These are phyloP conservation scores for Chaetodon trifasciatus DNA, from an alignment of 2,797 vertebrate species.

Conservation along the genomic window DNA sequence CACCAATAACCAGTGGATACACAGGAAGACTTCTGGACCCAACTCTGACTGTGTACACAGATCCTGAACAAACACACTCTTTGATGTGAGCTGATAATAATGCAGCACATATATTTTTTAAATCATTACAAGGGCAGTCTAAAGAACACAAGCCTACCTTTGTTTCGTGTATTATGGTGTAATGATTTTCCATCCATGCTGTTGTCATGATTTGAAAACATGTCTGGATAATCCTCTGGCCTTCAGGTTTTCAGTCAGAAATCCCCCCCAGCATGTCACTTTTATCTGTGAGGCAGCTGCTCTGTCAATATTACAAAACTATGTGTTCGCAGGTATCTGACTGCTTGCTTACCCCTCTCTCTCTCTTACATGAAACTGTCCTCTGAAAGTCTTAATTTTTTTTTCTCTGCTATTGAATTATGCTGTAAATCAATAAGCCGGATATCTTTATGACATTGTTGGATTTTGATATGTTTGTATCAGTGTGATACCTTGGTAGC, in stretches of 20 bases:
- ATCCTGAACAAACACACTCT: slow-evolving; percentile 54
- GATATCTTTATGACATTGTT: not conserved
- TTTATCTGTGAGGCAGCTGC: slow-evolving; percentile 18
- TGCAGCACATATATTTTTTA: not conserved
- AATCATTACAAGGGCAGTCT: not conserved
- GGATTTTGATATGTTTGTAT: not conserved
- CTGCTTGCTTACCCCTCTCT: not conserved
- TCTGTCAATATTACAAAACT: slow-evolving; percentile 65
- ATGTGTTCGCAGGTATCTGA: not conserved
- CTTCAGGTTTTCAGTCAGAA: slow-evolving; percentile 3
- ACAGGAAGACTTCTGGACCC: slow-evolving; percentile 46
- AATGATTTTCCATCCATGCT: slow-evolving; percentile 9
- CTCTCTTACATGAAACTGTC: not conserved
- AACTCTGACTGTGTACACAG: slow-evolving; percentile 40
- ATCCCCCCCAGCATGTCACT: not conserved
- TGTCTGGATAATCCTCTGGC: slow-evolving; percentile 32
- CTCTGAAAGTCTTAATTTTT: not conserved
- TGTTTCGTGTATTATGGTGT: not conserved
- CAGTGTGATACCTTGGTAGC: not conserved
- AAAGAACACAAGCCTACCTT: slow-evolving; percentile 16
- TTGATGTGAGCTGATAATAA: slow-evolving; percentile 18
- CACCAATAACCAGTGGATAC: slow-evolving; percentile 40
- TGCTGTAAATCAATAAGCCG: not conserved
- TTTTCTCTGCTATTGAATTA: not conserved
- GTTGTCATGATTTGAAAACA: slow-evolving; percentile 19